Evolutionary conservation across 2,888 invertebrate species (phyloP), one percentile per base, ranked within the genome.

Genomic region (Mythimna lalbum): DNA sequence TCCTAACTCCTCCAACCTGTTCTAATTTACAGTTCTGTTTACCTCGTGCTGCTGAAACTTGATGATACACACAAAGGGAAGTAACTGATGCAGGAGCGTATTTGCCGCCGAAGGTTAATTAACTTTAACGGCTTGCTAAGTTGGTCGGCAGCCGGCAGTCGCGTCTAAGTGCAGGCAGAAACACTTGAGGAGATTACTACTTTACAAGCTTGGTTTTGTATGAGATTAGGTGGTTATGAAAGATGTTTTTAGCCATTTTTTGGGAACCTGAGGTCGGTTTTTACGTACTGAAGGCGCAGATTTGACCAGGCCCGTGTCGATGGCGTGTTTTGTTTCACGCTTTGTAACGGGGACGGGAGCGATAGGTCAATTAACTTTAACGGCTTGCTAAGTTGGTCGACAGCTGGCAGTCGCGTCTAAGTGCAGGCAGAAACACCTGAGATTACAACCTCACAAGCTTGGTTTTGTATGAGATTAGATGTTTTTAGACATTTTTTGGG

Each of bases 61-160:
- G 65, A 67, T 80, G 81, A 80, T 68, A 80, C 64, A 76, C 69
- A 78, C 77, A 81, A 81, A 80, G 78, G 64, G 63, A 62, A 81
- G 66, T 36, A 67, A 81, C 67, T 66, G 82, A 81, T 69, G 73
- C 78, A 71, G 68, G 59, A 72, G 47, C 73, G 73, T 79, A 72
- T 79, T 80, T 80, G 74, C 70, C 53, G 14, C 69, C 53, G 33
- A 61, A 81, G 79, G 82, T 81, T 81, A 80, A 80, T 80, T 81
- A 80, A 78, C 73, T 81, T 74, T 68, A 80, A 80, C 80, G 68
- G 74, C 55, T 71, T 78, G 67, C 31, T 61, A 81, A 81, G 70
- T 80, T 81, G 55, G n/a, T 39, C 63, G 53, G 39, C 65, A 65
- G n/a, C 47, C 63, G 53, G 33, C 65, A 69, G 68, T 68, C 33